A percentile compares a stretch with the other conserved stretches of the same genome.
Conservation (phyloP, 2,113 vertebrate species). For the Morone saxatilis region DNA sequence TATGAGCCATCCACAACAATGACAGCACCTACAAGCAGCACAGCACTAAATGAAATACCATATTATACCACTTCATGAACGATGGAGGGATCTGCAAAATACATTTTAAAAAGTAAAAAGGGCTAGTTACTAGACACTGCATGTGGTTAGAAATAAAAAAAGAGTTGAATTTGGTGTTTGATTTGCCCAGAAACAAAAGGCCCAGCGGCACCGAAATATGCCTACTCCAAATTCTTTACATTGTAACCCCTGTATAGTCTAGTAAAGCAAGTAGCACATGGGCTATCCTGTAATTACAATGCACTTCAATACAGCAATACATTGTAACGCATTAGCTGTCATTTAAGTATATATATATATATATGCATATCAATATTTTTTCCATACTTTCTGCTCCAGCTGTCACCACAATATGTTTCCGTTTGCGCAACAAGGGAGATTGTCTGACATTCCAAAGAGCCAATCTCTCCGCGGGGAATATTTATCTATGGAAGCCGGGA, state of each 20-base stretch:
- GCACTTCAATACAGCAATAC: background rate
- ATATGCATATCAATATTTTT: conserved; percentile 19
- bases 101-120: background rate
- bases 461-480: conserved; percentile 55
- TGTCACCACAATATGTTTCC: conserved; percentile 40
- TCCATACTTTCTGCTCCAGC: conserved; percentile 34
- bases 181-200: background rate
- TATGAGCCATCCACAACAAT: conserved; percentile 24
- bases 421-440: conserved; percentile 11
- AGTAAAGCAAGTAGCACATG: background rate
- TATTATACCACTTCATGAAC: conserved; percentile 25
- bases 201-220: background rate
- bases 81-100: background rate
- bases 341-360: background rate
- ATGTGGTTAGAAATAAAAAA: background rate
- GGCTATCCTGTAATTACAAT: background rate
- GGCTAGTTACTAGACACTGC: too few relatives aligned
- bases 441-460: conserved; percentile 59
- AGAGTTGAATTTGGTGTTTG: background rate
- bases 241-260: background rate
- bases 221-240: background rate
- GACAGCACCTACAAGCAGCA: conserved; percentile 11
- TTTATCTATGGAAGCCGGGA: conserved; percentile 68
- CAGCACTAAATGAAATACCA: conserved; percentile 9
- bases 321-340: background rate